phyloP scores from a whole-genome alignment of 2,797 vertebrate genomes.

The Melopsittacus undulatus region DNA sequence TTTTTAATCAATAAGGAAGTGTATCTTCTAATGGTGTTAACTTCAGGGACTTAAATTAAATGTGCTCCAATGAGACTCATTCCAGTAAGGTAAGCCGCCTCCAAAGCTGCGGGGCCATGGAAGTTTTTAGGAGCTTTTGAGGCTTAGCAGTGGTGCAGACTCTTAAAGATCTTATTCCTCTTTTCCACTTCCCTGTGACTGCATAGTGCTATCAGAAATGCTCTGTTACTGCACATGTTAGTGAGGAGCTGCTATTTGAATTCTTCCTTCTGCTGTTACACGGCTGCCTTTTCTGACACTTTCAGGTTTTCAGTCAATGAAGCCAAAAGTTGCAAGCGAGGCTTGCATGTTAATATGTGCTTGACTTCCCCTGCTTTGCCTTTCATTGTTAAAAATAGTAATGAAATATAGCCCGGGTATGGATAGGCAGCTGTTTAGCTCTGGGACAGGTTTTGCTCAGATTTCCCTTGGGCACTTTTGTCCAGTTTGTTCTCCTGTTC shows the following conservation, averaged over 20 bases:
- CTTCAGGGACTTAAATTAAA: conserved; percentile 59
- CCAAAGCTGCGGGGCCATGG: background rate
- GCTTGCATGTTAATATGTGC: fast-evolving
- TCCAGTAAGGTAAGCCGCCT: background rate
- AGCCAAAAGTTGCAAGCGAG: background rate
- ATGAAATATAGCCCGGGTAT: background rate
- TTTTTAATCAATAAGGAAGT: conserved; percentile 76
- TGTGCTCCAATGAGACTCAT: background rate
- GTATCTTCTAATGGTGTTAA: conserved; percentile 61
- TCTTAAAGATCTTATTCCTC: background rate
- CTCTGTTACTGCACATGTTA: background rate
- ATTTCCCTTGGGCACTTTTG: background rate
- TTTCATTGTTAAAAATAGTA: background rate
- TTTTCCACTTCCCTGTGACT: background rate
- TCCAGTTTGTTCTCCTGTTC: background rate
- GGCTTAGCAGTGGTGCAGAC: background rate
- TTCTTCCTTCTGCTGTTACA: fast-evolving
- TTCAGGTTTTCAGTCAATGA: background rate
- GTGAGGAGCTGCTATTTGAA: background rate
- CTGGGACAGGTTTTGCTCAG: background rate
- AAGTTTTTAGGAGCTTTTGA: background rate
- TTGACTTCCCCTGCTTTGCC: background rate
- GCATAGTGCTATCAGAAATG: background rate
- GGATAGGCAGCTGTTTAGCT: background rate
- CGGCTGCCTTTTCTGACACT: background rate